Conservation (phyloP, 1,140 invertebrate species). For the Lanistes nyassanus region DNA sequence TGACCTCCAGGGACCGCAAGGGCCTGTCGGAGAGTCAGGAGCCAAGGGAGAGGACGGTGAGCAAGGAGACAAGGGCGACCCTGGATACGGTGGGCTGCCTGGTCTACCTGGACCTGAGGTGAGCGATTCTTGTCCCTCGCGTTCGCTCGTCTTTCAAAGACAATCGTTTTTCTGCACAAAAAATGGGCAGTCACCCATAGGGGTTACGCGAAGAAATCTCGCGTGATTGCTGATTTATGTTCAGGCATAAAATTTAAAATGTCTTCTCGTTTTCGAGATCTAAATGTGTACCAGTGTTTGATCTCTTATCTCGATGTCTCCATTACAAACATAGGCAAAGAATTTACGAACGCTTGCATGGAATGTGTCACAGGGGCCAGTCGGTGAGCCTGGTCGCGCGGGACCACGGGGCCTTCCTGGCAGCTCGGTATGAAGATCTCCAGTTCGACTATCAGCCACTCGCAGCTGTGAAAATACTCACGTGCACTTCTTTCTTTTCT, state of each 20-base stretch:
- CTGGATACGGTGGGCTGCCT: slow-evolving; percentile 83
- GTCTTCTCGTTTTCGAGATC: too few species aligned
- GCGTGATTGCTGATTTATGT: too few species aligned
- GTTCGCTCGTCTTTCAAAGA: too few species aligned
- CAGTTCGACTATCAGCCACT: neutral
- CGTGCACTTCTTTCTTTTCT: neutral
- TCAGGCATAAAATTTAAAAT: too few species aligned
- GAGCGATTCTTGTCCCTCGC: too few species aligned
- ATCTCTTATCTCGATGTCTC: too few species aligned
- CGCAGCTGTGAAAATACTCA: neutral
- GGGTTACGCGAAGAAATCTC: too few species aligned
- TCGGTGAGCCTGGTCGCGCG: slow-evolving; percentile 31
- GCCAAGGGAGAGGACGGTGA: slow-evolving; percentile 33
- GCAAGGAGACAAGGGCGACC: slow-evolving; percentile 84
- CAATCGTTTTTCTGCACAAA: too few species aligned
- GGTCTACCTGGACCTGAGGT: slow-evolving; percentile 76
- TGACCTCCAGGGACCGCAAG: slow-evolving; percentile 38
- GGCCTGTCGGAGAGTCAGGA: slow-evolving; percentile 44
- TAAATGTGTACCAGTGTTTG: too few species aligned
- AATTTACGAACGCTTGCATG: neutral
- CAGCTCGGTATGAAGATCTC: slow-evolving; percentile 27
- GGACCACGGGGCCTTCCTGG: slow-evolving; percentile 58
- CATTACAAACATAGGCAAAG: too few species aligned
- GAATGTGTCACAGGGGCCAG: slow-evolving; percentile 30
- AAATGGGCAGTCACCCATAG: too few species aligned